Conservation (phyloP, 2,888 invertebrate genomes). For the Poecilus cupreus region DNA sequence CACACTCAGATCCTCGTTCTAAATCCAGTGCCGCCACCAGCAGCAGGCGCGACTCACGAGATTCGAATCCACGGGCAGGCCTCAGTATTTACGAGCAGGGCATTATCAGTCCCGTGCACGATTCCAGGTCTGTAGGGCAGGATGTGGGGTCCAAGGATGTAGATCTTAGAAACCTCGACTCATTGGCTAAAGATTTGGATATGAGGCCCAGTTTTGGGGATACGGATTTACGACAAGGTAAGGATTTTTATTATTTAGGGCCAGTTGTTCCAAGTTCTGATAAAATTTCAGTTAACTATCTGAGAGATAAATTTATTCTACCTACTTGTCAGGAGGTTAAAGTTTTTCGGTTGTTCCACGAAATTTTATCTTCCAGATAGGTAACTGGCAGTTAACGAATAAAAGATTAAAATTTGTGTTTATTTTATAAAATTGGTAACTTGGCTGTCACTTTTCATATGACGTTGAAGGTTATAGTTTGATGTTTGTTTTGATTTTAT, state of each 20-base stretch:
- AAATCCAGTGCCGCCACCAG: constrained; percentile 1
- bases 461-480: too few relatives aligned
- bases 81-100: constrained; percentile 77
- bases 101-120: constrained; percentile 75
- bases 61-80: constrained; percentile 65
- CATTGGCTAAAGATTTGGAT: constrained; percentile 72
- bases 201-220: constrained; percentile 78
- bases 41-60: constrained; percentile 32
- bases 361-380: too few relatives aligned
- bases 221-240: constrained; percentile 77
- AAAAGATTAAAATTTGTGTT: too few relatives aligned
- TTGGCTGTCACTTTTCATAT: too few relatives aligned
- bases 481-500: too few relatives aligned
- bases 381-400: too few relatives aligned
- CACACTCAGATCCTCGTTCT: constrained; percentile 63
- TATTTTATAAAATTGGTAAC: too few relatives aligned
- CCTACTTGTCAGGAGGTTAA: too few relatives aligned
- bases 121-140: neutral
- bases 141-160: constrained; percentile 73
- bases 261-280: too few relatives aligned
- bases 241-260: constrained; percentile 22
- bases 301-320: too few relatives aligned
- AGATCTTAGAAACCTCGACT: constrained; percentile 71
- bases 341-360: too few relatives aligned
- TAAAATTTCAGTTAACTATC: too few relatives aligned